Conservation (phyloP, 2,888 invertebrate genomes). For the Heliconius aoede region DNA sequence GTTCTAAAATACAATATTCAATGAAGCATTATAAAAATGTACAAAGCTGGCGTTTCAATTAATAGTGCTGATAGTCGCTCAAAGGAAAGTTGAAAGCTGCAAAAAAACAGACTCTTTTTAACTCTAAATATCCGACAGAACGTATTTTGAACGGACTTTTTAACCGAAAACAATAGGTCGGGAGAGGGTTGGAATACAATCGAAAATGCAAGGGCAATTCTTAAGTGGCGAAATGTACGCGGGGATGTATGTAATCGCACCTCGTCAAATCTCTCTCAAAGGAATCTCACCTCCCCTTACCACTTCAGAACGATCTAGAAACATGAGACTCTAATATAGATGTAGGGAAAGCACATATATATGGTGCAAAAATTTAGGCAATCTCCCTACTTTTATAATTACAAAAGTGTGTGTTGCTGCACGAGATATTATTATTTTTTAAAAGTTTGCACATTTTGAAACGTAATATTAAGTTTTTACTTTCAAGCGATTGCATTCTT, state of each 20-base stretch:
- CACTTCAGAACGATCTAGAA: slow-evolving; percentile 37
- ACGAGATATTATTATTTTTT: neutral
- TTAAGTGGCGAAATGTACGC: slow-evolving; percentile 38
- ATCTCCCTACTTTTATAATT: slow-evolving; percentile 1
- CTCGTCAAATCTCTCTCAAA: slow-evolving; percentile 45
- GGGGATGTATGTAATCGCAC: slow-evolving; percentile 42
- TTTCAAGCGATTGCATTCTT: neutral
- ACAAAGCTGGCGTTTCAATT: slow-evolving; percentile 21
- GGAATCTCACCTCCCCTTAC: slow-evolving; percentile 40
- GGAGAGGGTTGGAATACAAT: slow-evolving; percentile 44
- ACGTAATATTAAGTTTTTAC: neutral
- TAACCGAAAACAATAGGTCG: slow-evolving; percentile 41
- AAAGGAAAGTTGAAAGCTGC: slow-evolving; percentile 15
- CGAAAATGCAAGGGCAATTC: slow-evolving; percentile 47
- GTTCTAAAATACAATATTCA: slow-evolving; percentile 1
- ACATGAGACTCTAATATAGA: slow-evolving; percentile 31
- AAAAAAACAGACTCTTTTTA: slow-evolving; percentile 15
- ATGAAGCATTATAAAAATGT: slow-evolving; percentile 7
- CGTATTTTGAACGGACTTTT: slow-evolving; percentile 30
- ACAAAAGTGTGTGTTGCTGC: neutral
- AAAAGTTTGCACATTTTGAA: neutral
- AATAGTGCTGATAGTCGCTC: slow-evolving; percentile 17
- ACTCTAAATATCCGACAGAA: slow-evolving; percentile 26
- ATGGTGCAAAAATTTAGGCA: slow-evolving; percentile 25
- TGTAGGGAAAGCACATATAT: slow-evolving; percentile 16